Evolutionary conservation across 1,140 invertebrate species (phyloP).

Genomic region (Drosophila novamexicana): DNA sequence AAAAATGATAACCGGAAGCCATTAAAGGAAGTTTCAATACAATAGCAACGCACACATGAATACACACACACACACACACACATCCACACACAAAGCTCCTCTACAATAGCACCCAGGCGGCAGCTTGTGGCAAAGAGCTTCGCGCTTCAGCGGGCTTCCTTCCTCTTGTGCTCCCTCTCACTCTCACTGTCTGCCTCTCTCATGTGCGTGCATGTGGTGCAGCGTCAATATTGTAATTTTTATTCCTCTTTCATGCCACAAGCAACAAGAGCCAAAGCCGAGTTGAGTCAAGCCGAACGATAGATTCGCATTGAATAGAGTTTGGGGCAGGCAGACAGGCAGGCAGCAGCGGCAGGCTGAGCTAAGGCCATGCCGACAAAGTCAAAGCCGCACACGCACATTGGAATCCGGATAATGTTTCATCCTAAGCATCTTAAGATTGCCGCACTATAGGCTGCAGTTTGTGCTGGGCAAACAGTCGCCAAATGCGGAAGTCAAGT

Average conservation of each 20-base stretch:
- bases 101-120: conserved; percentile 40
- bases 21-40: conserved; percentile 83
- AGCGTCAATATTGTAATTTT: conserved; percentile 79
- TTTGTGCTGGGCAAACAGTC: conserved; percentile 70
- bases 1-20: conserved; percentile 84
- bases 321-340: background rate
- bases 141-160: conserved; percentile 48
- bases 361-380: conserved; percentile 36
- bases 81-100: conserved; percentile 26
- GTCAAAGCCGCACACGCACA: conserved; percentile 72
- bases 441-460: conserved; percentile 54
- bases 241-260: conserved; percentile 73
- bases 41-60: conserved; percentile 34
- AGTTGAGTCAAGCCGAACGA: conserved; percentile 60
- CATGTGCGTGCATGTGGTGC: conserved; percentile 55
- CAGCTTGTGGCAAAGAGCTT: conserved; percentile 55
- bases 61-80: conserved; percentile 25
- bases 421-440: conserved; percentile 64
- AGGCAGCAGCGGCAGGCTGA: background rate
- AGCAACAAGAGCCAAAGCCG: conserved; percentile 37
- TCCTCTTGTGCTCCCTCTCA: conserved; percentile 13
- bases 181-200: background rate
- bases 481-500: conserved; percentile 63
- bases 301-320: conserved; percentile 76
- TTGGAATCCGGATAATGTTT: conserved; percentile 83